Percentiles rank a stretch among this genome's conserved stretches.
phyloP scores from a whole-genome alignment of 2,113 vertebrate species.

The Forbesichthys agassizii region DNA sequence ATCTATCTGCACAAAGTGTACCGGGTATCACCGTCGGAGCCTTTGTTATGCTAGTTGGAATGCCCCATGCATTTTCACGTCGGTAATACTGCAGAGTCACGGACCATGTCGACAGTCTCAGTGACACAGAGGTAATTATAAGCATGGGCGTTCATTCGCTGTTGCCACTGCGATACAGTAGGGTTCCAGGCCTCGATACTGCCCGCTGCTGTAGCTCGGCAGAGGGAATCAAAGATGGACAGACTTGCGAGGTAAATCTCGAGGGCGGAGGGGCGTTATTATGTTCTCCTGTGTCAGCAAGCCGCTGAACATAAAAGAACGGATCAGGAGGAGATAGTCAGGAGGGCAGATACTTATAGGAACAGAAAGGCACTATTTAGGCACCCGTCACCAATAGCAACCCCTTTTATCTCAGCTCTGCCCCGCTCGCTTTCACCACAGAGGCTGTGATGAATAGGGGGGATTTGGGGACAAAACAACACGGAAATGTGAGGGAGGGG shows the following conservation, averaged over 20 bases:
- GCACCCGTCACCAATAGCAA: conserved; percentile 16
- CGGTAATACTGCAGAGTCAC: conserved; percentile 42
- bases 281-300: neutral
- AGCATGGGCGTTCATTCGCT: conserved; percentile 34
- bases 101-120: conserved; percentile 44
- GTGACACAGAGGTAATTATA: conserved; percentile 57
- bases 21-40: conserved; percentile 24
- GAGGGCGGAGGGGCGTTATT: conserved; percentile 36
- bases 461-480: too few species aligned
- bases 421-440: conserved; percentile 13
- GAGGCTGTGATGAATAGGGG: too few species aligned
- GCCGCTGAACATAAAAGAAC: neutral
- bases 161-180: conserved; percentile 28
- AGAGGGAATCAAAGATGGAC: conserved; percentile 2
- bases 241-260: conserved; percentile 6
- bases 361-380: conserved; percentile 10
- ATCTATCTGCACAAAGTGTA: neutral
- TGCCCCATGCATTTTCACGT: conserved; percentile 38
- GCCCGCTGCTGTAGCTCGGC: conserved; percentile 9
- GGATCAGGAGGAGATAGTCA: neutral
- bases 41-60: conserved; percentile 38
- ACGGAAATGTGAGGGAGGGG: too few species aligned
- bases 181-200: conserved; percentile 14
- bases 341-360: neutral
- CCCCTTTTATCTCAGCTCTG: conserved; percentile 8